Percentiles rank a stretch among this genome's conserved stretches.
Conservation (phyloP, 2,113 vertebrate species). For the Opisthocomus hoazin region DNA sequence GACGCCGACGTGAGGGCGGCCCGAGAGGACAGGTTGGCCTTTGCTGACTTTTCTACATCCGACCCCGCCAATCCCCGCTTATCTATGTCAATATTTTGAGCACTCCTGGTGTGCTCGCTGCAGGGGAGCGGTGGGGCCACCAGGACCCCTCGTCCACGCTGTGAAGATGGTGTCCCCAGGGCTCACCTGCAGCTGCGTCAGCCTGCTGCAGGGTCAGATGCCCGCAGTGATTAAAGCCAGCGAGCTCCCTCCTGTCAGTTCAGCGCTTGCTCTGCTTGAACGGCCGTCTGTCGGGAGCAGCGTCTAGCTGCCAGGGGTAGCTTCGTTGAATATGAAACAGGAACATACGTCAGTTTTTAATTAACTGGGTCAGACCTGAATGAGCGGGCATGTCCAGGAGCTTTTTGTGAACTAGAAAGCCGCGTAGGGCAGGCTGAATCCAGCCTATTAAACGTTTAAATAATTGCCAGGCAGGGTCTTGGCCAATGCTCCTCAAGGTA, state of each 20-base stretch:
- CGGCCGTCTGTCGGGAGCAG: background rate
- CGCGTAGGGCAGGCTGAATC: background rate
- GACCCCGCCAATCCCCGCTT: background rate
- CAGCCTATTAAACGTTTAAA: background rate
- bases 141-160: background rate
- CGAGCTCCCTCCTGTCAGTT: background rate
- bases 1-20: background rate
- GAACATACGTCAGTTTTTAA: background rate
- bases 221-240: background rate
- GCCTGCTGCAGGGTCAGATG: background rate
- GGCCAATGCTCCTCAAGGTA: background rate
- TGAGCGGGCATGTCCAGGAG: background rate
- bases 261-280: background rate
- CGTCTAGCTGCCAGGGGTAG: background rate
- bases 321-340: background rate
- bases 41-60: background rate
- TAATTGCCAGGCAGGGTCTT: background rate
- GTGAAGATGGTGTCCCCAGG: background rate
- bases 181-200: background rate
- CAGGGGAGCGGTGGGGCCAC: background rate
- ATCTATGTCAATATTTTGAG: background rate
- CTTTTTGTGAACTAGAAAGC: background rate
- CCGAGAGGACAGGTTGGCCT: background rate
- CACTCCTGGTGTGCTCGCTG: too few relatives aligned
- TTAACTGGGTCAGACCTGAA: slow-evolving; percentile 26